These are phyloP conservation scores for Urocyon cinereoargenteus DNA, from an alignment of 2,797 vertebrate genomes.

Conservation along the genomic window DNA sequence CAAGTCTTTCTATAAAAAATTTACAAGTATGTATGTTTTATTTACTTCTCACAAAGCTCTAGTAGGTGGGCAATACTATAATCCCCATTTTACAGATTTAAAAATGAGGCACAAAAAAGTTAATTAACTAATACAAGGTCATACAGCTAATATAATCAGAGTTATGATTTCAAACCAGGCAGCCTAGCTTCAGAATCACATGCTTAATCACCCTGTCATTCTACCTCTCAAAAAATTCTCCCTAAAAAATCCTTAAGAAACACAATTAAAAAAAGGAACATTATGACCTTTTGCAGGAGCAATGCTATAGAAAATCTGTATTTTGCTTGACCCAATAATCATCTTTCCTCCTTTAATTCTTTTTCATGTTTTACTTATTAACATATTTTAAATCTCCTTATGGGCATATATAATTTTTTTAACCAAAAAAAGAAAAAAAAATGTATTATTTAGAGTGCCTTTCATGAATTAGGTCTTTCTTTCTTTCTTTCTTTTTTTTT, in stretches of 20 bases:
- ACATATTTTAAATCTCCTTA: conserved; percentile 23
- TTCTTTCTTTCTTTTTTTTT: neutral
- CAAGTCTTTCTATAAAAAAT: neutral
- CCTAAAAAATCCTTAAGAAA: neutral
- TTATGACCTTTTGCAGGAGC: neutral
- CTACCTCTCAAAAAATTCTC: neutral
- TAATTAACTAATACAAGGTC: neutral
- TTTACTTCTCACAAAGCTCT: conserved; percentile 26
- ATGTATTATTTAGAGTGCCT: neutral
- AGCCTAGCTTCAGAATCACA: neutral
- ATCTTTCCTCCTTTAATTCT: neutral
- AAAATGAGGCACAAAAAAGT: conserved; percentile 24
- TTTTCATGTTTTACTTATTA: conserved; percentile 33
- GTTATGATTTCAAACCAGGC: neutral
- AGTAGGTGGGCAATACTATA: neutral
- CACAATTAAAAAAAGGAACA: neutral
- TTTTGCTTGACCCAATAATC: neutral
- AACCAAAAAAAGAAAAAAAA: neutral
- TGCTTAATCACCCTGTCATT: neutral
- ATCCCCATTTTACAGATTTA: conserved; percentile 6
- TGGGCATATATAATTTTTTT: neutral
- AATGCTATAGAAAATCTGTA: neutral
- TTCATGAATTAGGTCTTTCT: neutral
- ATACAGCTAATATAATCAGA: neutral
- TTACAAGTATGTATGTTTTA: neutral